Conservation (phyloP, 2,797 vertebrate genomes). For the Ceyx erithaca region DNA sequence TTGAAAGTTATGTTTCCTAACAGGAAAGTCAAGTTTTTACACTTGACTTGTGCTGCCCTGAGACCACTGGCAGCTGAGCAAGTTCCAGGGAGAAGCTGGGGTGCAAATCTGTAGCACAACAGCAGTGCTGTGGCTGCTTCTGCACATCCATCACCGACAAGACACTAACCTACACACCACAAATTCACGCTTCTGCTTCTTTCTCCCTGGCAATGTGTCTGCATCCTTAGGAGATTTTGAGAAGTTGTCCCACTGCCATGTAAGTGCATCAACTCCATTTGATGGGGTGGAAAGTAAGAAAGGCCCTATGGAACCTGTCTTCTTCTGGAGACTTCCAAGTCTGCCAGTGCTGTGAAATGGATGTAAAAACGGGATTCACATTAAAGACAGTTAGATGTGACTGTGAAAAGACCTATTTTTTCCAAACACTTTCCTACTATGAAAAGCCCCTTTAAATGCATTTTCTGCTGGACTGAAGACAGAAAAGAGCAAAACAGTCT, state of each 20-base stretch:
- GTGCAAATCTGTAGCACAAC: fast-evolving
- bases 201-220: background rate
- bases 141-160: background rate
- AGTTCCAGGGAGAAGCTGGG: background rate
- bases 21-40: background rate
- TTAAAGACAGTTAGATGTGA: background rate
- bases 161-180: fast-evolving
- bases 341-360: background rate
- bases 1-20: background rate
- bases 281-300: background rate
- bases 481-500: background rate
- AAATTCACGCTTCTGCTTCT: background rate
- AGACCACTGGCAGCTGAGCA: background rate
- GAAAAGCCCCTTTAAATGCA: background rate
- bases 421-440: background rate
- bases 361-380: background rate
- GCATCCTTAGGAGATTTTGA: background rate
- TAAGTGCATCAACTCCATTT: background rate
- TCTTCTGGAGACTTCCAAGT: background rate
- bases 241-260: background rate
- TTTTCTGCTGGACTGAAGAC: background rate
- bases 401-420: background rate
- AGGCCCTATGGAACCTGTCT: background rate
- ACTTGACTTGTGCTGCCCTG: background rate
- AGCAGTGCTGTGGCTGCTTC: fast-evolving